Percentiles rank a stretch among this genome's conserved stretches.
These are phyloP conservation scores for Iselma pallidipennis DNA, from an alignment of 2,888 invertebrate species.

Conservation along the genomic window DNA sequence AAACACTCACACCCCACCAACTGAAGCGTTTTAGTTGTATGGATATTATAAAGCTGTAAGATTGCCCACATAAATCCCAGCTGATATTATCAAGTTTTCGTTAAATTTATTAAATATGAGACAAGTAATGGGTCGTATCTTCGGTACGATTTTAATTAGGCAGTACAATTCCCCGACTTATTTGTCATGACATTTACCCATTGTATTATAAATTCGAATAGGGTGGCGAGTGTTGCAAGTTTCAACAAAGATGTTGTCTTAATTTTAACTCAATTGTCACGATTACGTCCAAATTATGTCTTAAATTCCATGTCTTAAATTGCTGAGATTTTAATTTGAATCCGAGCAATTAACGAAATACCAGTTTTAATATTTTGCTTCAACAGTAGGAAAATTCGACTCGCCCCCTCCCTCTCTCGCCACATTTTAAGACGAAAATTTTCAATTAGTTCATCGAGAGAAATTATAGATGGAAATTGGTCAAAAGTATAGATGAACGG, in stretches of 20 bases:
- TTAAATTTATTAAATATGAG: slow-evolving; percentile 33
- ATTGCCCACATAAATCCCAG: not conserved
- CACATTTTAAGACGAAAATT: not conserved
- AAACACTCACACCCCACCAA: too few relatives aligned
- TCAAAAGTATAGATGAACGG: too few relatives aligned
- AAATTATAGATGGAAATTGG: not conserved
- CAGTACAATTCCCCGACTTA: slow-evolving; percentile 33
- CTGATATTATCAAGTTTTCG: slow-evolving; percentile 22
- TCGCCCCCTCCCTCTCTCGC: too few relatives aligned
- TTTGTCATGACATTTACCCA: not conserved
- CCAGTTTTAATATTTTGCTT: not conserved
- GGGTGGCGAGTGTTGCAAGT: not conserved
- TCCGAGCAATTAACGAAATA: not conserved
- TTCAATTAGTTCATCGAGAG: not conserved
- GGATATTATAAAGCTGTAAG: too few relatives aligned
- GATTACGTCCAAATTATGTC: too few relatives aligned
- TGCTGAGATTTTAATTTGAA: slow-evolving; percentile 27
- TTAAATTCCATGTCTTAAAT: slow-evolving; percentile 33
- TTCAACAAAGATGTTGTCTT: not conserved
- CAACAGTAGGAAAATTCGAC: too few relatives aligned
- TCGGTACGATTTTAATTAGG: slow-evolving; percentile 38
- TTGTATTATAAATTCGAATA: not conserved
- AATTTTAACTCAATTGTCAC: slow-evolving; percentile 16
- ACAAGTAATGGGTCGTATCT: slow-evolving; percentile 47
- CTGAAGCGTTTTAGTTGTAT: not conserved